Evolutionary conservation across 2,113 vertebrate species (phyloP), one percentile per base, ranked within the genome.

Genomic region (Tragulus kanchil): DNA sequence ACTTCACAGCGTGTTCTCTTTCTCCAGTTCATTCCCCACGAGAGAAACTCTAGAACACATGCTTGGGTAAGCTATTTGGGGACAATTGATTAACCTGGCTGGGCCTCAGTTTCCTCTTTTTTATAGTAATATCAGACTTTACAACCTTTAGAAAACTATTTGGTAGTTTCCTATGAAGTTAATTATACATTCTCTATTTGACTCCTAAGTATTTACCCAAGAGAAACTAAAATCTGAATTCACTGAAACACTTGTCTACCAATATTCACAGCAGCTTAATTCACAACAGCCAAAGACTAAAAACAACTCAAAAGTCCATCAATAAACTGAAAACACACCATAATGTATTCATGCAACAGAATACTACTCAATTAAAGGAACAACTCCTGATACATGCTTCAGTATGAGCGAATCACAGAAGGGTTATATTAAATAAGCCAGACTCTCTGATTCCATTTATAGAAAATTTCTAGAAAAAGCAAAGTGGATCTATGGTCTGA

Each of bases 171-270:
- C 83, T 88, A 50, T 67, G 25, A 88, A 97, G 85, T 90, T 96
- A 78, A 95, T 28, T 85, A 69, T 42, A 93, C n/a, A 54, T 59
- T 69, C 3, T 84, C 11, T 61, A 36, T 88, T 93, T 73, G 71
- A 89, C 54, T 62, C 56, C 19, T 83, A 73, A 88, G 26, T 86
- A 89, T 82, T 85, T 93, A 88, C 58, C 45, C 56, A 64, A 92
- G 64, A 95, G 67, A 92, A 98, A 90, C 56, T 64, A 89, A 97
- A 90, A 85, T 65, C 85, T 83, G n/a, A 26, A 16, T 85, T 89
- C 83, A 65, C 48, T 13, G 50, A 92, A 96, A 95, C 6, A 88
- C 45, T 71, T 75, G 64, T 42, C 52, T 78, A 69, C 26, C 48
- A 87, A 89, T 95, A n/a, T 87, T 96, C 75, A 75, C 58, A 93